Evolutionary conservation across 37 sponge, comb jelly and placozoan species (phyloP), one percentile per base, ranked within the genome.

Genomic region (Axinella damicornis): DNA sequence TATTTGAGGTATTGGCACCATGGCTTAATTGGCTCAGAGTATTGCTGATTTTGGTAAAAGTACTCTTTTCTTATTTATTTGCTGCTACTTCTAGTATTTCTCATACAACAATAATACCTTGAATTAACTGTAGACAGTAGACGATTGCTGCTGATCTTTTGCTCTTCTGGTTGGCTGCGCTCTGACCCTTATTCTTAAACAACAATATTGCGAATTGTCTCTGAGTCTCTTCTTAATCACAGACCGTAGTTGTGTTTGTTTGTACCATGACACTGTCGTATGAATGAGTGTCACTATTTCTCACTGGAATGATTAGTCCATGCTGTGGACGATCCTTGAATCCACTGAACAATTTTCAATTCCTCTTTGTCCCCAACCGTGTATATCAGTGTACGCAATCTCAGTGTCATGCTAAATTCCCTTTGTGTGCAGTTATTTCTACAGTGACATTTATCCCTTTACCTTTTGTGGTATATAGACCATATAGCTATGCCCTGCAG

Each of bases 281-380:
- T 72, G 24, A 72, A 72, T 27, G 21, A 5, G 2, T 53, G 46
- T 53, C 73, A 72, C 46, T 18, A 72, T 21, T 46, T 46, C 37
- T 52, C 53, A 46, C 53, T 46, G 53, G 38, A 53, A 61, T 28
- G 16, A 57, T 75, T 28, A 11, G 76, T 75, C 76, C 76, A 75
- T 28, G 76, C 57, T 11, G 56, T 25, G 2, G 59, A 16, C 19
- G 34, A 33, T 5, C 76, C 76, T 57, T 60, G 55, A 32, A 75
- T 75, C 76, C 76, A 75, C 36, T 75, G 59, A 30, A 58, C 35
- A 31, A 75, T 28, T 32, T 75, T 75, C n/a, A 75, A 13, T 31
- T 75, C 76, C 6, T 60, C 76, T 24, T 75, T 75, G 2, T 61
- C n/a, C 62, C 62, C 62, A 22, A 61, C n/a, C 11, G 62, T 14